phyloP scores from a whole-genome alignment of 2,113 vertebrate genomes.

The Callionymus lyra region DNA sequence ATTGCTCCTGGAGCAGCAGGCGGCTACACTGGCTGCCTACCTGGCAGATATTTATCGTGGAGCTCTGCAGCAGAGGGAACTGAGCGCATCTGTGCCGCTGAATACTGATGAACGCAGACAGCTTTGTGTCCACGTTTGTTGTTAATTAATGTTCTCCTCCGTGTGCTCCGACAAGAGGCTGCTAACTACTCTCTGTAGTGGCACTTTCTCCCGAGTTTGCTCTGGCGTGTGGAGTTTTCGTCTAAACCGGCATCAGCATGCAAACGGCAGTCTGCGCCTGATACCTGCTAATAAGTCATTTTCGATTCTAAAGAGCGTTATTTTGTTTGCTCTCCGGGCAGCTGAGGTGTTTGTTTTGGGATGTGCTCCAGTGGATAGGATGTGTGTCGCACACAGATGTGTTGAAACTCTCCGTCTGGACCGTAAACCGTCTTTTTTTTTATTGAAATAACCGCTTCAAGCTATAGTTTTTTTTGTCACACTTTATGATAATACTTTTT shows the following conservation, averaged over 20 bases:
- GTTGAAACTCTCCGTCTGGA: no score
- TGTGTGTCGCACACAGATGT: no score
- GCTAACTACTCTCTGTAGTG: conserved; percentile 4
- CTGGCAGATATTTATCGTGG: conserved; percentile 10
- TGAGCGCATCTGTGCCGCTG: conserved; percentile 2
- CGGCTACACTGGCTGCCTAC: conserved; percentile 6
- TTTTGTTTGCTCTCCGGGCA: no score
- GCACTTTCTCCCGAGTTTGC: neutral
- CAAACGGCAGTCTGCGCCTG: neutral
- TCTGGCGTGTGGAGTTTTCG: conserved; percentile 7
- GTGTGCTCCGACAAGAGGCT: conserved; percentile 4
- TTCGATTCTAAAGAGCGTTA: no score
- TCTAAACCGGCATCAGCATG: neutral
- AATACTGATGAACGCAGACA: conserved; percentile 16
- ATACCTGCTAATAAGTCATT: no score
- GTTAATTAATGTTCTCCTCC: conserved; percentile 18
- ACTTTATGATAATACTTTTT: no score
- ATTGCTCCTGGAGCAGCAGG: conserved; percentile 1
- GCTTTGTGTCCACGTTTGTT: conserved; percentile 17
- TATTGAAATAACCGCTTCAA: no score
- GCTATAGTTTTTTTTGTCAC: no score
- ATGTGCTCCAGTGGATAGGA: no score
- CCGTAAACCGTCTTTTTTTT: no score
- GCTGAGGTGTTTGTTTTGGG: no score
- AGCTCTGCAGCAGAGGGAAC: conserved; percentile 10